A percentile compares a stretch with the other conserved stretches of the same genome.
These are phyloP conservation scores for Anas georgica DNA, from an alignment of 2,797 vertebrate genomes.

Conservation along the genomic window DNA sequence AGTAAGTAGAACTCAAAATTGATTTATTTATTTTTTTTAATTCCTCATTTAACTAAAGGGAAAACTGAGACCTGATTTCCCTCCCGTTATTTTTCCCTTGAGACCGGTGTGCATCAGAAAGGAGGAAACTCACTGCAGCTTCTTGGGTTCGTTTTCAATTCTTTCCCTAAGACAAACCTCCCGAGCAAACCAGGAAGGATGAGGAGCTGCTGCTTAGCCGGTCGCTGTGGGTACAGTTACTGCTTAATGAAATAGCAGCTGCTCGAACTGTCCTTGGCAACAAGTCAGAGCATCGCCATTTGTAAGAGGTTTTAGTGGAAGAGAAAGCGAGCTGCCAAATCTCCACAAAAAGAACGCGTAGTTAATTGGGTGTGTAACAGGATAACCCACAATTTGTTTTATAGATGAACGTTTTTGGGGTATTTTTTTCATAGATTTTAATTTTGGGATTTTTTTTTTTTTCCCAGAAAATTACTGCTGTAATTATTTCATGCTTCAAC, in stretches of 20 bases:
- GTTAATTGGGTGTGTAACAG: background rate
- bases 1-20: background rate
- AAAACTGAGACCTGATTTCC: background rate
- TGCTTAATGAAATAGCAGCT: background rate
- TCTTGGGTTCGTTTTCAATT: background rate
- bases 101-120: accelerated
- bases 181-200: background rate
- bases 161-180: background rate
- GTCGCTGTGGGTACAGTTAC: background rate
- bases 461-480: background rate
- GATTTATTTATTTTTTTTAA: background rate
- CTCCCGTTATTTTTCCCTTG: background rate
- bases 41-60: background rate
- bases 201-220: background rate
- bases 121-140: background rate
- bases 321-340: background rate
- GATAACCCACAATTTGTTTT: background rate
- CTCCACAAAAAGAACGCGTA: background rate
- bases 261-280: background rate
- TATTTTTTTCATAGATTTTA: background rate
- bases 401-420: background rate
- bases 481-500: background rate
- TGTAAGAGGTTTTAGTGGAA: background rate
- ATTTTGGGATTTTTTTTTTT: slow-evolving; percentile 11
- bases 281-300: background rate